Base-by-base conservation (phyloP, 1,140 invertebrate genomes). In the Spodoptera frugiperda region DNA sequence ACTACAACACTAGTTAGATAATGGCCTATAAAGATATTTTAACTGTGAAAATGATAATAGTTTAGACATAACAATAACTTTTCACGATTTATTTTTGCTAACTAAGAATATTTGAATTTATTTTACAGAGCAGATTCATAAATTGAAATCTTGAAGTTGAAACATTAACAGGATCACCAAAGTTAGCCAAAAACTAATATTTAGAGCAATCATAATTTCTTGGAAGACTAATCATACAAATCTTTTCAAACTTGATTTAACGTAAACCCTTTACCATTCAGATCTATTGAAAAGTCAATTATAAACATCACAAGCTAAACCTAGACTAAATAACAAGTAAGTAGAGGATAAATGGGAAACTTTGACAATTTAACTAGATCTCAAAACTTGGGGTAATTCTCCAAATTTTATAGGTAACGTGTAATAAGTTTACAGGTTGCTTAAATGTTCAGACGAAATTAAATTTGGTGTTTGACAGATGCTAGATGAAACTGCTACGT, bases 201-300 rank as follows among this genome's bases (percentile, higher is more conserved):
- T 53, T 30, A 17, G 53, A 15, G 49, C 25, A 70, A 39, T 70
- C 25, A n/a, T 48, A 49, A 67, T 67, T 14, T 25, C 44, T 67
- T 67, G 25, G 63, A 70, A 39, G 19, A 9, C 14, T 33, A 70
- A 54, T 54, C 67, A 54, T 33, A 70, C 11, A 68, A 30, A 68
- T 51, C 46, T 33, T 53, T 51, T 70, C 67, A 33, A 67, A 25
- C 4, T n/a, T 17, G 44, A 30, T 53, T 53, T 15, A 59, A 61
- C 48, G 25, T 4, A 6, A 48, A 73, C 12, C 11, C 1, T 51
- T 19, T 25, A 55, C 44, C 48, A 55, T 15, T 11, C 12, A 30
- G 6, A 75, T 65, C n/a, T 74, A 75, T 73, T 55, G 12, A 44
- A 76, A 76, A 76, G 49, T 79, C 57, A 79, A 76, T 79, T 72